Conservation (phyloP, 2,797 vertebrate species). For the Acanthiza pusilla region DNA sequence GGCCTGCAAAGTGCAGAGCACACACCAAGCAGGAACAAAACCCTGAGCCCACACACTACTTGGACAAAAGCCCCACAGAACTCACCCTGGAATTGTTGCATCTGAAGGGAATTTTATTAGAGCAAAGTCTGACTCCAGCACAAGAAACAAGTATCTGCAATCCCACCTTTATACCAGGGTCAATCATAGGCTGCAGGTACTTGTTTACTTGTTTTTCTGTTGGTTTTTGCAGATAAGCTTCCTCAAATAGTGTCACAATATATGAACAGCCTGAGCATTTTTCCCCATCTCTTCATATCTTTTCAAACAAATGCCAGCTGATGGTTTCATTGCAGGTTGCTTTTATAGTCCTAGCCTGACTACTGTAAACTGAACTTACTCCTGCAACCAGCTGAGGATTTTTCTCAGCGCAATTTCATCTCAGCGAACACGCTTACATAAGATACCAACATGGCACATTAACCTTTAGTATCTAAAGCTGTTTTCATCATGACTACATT, state of each 20-base stretch:
- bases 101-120: background rate
- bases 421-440: background rate
- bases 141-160: background rate
- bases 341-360: background rate
- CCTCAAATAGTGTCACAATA: background rate
- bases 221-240: background rate
- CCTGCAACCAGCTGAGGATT: background rate
- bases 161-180: background rate
- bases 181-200: background rate
- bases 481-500: background rate
- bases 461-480: background rate
- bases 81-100: background rate
- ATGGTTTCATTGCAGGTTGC: background rate
- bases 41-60: background rate
- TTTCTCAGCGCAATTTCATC: background rate
- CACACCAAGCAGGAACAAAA: slow-evolving; percentile 9
- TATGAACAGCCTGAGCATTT: background rate
- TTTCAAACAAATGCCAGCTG: background rate
- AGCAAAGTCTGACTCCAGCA: background rate
- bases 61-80: background rate
- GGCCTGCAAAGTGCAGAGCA: background rate
- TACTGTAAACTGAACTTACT: background rate
- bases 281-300: background rate
- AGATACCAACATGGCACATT: background rate
- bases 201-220: background rate